These are phyloP conservation scores for Raja brachyura DNA, from an alignment of 2,113 vertebrate species.

Conservation along the genomic window DNA sequence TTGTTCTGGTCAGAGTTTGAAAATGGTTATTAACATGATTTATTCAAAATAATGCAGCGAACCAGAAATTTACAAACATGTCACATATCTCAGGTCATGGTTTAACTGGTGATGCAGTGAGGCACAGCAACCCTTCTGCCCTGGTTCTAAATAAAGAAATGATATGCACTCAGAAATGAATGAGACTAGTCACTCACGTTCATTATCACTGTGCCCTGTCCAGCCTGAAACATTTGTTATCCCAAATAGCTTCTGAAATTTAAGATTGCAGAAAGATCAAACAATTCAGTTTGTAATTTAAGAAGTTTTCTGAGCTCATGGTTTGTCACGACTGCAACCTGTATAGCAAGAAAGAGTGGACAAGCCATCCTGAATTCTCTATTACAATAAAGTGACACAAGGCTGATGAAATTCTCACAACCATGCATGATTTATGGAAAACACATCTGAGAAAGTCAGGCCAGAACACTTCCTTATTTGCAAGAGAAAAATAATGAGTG, in stretches of 20 bases:
- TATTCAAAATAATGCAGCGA: constrained; percentile 6
- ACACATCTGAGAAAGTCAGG: too few species aligned
- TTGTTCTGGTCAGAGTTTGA: neutral
- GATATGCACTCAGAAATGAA: neutral
- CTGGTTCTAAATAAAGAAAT: neutral
- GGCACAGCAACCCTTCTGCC: neutral
- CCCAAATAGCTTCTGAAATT: neutral
- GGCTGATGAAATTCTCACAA: too few species aligned
- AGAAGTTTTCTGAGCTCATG: neutral
- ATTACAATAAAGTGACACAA: too few species aligned
- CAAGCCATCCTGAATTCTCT: too few species aligned
- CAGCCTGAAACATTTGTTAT: neutral
- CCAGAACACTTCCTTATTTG: too few species aligned
- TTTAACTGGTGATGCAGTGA: neutral
- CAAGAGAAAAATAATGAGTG: too few species aligned
- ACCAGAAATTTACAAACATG: neutral
- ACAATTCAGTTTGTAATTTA: neutral
- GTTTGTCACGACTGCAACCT: neutral
- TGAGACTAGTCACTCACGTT: neutral
- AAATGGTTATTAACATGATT: neutral
- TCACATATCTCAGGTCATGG: neutral
- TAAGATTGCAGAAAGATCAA: neutral
- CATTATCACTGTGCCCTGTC: neutral
- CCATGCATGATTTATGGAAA: too few species aligned
- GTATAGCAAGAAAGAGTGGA: neutral